Base-by-base conservation (phyloP, 2,888 invertebrate species). In the Conus canariensis region DNA sequence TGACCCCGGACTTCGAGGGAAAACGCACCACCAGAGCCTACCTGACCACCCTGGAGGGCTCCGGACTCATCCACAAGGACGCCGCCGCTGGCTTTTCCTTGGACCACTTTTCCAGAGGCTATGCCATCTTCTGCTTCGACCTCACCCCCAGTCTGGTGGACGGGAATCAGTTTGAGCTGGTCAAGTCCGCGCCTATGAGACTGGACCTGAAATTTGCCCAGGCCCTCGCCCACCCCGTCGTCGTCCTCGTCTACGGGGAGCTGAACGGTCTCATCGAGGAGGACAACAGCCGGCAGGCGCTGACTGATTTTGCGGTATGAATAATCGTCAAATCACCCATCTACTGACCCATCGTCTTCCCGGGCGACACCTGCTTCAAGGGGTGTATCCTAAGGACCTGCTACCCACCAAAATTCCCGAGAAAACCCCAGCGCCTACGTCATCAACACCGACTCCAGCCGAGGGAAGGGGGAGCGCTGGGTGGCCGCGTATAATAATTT, bases 81-180 rank as follows among this genome's bases (percentile, higher is more conserved):
- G 85, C 22, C 16, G 85, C 25, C 10, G 14, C 22, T 25, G 60
- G 59, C 14, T 10, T 85, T 25, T 12, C 25, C 25, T 25, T 25
- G 22, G 60, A 22, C 22, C 25, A 64, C 85, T 85, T 30, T 25
- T 12, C 25, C 25, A 25, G 60, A 0, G 85, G 85, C 14, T 85
- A 85, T 1, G 22, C 85, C 25, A 8, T 85, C 70, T 86, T 59
- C 77, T 59, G 86, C 22, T 90, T 90, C 45, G 90, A 90, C 67
- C 90, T 86, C 9, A 59, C 59, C 1, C 86, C 90, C 74, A 19
- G 22, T 59, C 77, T 80, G 7, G 7, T 77, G 22, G 88, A 89
- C 19, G 83, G 83, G 12, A 56, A 89, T 45, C 88, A 89, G 45
- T 30, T 89, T n/a, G 88, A 64, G 67, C 19, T 89, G 88, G 64